Evolutionary conservation across 2,888 invertebrate genomes (phyloP), one percentile per base, ranked within the genome.

Genomic region (Hemaris fuciformis): DNA sequence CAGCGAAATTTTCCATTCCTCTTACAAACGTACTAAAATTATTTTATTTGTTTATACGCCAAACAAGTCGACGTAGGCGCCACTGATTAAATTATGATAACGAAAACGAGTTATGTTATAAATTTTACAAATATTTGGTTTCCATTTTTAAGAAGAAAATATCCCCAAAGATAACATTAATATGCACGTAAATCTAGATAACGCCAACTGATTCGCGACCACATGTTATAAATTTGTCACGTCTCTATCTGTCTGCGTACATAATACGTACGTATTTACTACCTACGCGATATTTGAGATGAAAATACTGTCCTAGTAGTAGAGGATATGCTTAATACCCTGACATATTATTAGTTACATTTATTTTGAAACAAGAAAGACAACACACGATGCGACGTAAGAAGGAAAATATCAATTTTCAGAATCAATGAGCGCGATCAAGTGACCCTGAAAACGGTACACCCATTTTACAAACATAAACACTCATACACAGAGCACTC

Each of bases 141-240:
- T 62, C 27, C 41, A 60, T 60, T 59, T 63, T 57, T 57, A 31
- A 60, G 60, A 42, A 66, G 59, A 45, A 38, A 64, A 61, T 60
- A 34, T 59, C 56, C 23, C 42, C 57, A 76, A 75, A 73, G 75
- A 69, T 75, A 77, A 75, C 76, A 71, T 62, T 66, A 65, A 64
- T 69, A 68, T 67, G 66, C 72, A 74, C 71, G 80, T 81, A 81
- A 77, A 82, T 80, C 76, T 81, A 84, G 87, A 88, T 88, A 87
- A 73, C 70, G 75, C 69, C 69, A 64, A 77, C 81, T 81, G 83
- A 84, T 87, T 81, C 82, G 83, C 77, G 82, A 86, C 80, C 78
- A 81, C 75, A 74, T 80, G 75, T 83, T 79, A 81, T 86, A 87
- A 86, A 88, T 85, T 76, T 83, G 80, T 88, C 87, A 84, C 77